Evolutionary conservation across 2,797 vertebrate species (phyloP).

Genomic region (Cygnus olor): DNA sequence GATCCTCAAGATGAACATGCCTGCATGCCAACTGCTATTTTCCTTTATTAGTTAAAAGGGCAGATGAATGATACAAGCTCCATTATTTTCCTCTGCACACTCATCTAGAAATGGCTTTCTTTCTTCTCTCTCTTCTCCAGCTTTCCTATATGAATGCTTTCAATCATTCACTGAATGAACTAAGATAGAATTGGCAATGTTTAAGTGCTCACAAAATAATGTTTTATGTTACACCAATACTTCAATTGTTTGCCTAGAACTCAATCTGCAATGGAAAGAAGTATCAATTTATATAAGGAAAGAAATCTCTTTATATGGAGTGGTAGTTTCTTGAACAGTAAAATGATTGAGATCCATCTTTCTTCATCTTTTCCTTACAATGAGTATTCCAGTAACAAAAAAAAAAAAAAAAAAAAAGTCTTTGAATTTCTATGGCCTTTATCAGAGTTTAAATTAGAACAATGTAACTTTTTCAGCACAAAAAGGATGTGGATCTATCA

Average conservation of each 20-base stretch:
- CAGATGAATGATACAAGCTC: neutral
- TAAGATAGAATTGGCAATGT: neutral
- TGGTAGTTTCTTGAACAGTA: neutral
- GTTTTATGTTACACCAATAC: fast-evolving
- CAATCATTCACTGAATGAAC: neutral
- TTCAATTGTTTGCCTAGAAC: neutral
- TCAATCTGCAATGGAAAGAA: neutral
- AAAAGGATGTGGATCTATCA: no score
- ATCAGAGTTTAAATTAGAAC: neutral
- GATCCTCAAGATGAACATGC: neutral
- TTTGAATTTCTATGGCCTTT: neutral
- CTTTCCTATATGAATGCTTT: neutral
- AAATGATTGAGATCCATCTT: neutral
- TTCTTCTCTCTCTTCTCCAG: neutral
- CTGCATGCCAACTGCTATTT: neutral
- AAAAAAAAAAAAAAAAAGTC: neutral
- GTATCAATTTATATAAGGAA: neutral
- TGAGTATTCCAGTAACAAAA: neutral
- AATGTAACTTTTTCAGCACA: neutral
- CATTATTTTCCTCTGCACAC: neutral
- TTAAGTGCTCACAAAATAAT: neutral
- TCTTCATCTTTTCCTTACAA: neutral
- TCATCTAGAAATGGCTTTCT: neutral
- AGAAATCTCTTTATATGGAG: neutral
- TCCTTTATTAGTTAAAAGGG: neutral